phyloP scores from a whole-genome alignment of 2,888 invertebrate genomes.

The Lithophane leautieri region DNA sequence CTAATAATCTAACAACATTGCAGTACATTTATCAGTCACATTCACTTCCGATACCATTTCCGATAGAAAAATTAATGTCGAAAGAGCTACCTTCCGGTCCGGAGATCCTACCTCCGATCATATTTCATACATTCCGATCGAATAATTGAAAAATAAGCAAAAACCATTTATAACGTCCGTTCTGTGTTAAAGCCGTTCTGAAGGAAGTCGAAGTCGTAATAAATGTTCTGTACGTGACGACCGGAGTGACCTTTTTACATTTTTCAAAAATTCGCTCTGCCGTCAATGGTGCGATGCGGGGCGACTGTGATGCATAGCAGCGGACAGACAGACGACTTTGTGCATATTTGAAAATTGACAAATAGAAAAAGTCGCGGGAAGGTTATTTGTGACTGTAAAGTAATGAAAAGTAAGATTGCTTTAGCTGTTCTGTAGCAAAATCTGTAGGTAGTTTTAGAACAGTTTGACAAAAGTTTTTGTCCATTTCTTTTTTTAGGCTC shows the following conservation, averaged over 20 bases:
- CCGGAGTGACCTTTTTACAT: slow-evolving; percentile 88
- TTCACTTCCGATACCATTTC: slow-evolving; percentile 37
- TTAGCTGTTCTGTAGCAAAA: background rate
- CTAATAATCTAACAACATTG: slow-evolving; percentile 19
- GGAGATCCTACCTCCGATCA: slow-evolving; percentile 46
- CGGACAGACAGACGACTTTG: slow-evolving; percentile 69
- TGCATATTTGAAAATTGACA: slow-evolving; percentile 46
- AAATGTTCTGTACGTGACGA: slow-evolving; percentile 87
- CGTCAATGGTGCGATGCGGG: slow-evolving; percentile 78
- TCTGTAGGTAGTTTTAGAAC: background rate
- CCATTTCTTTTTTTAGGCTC: too few relatives aligned
- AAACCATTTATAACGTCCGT: slow-evolving; percentile 78
- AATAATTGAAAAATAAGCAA: slow-evolving; percentile 77
- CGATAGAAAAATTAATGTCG: slow-evolving; percentile 51
- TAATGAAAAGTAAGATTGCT: slow-evolving; percentile 15
- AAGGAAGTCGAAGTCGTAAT: slow-evolving; percentile 83
- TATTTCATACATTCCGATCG: slow-evolving; percentile 65
- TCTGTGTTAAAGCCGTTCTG: slow-evolving; percentile 69
- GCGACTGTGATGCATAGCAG: slow-evolving; percentile 71
- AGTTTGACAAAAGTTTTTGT: too few relatives aligned
- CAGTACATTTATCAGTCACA: slow-evolving; percentile 46
- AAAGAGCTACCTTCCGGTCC: slow-evolving; percentile 40
- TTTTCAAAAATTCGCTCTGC: slow-evolving; percentile 88
- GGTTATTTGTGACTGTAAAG: background rate
- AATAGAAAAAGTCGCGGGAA: slow-evolving; percentile 8